Conservation (phyloP, 2,888 invertebrate species). For the Agrotis puta region DNA sequence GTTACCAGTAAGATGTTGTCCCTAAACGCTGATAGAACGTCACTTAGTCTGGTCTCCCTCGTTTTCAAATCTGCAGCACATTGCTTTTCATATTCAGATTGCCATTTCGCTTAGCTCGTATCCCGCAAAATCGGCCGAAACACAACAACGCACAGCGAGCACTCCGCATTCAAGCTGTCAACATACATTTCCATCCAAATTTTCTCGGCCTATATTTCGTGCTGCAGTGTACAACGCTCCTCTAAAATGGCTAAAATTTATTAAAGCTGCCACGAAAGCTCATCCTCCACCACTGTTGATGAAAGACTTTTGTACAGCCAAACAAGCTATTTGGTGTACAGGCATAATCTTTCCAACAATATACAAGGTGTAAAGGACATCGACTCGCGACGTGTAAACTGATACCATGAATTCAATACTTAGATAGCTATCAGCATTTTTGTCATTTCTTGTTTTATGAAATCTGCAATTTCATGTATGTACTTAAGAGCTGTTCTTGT, state of each 20-base stretch:
- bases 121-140: not conserved
- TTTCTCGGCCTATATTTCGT: constrained; percentile 36
- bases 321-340: constrained; percentile 8
- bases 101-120: not conserved
- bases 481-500: no score
- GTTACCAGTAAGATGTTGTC: no score
- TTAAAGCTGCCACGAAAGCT: constrained; percentile 33
- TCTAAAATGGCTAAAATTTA: constrained; percentile 31
- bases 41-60: not conserved
- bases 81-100: not conserved
- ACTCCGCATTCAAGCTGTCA: constrained; percentile 27
- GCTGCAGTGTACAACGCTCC: constrained; percentile 29
- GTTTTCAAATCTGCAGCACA: not conserved
- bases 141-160: not conserved
- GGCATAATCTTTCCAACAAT: not conserved
- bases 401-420: no score
- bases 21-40: no score
- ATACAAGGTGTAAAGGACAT: no score
- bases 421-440: no score
- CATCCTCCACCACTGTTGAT: constrained; percentile 31
- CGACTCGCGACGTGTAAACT: no score
- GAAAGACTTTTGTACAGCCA: constrained; percentile 30
- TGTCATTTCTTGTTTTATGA: no score
- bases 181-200: constrained; percentile 37
- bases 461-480: no score